Percentiles rank a stretch among this genome's conserved stretches.
Conservation (phyloP, 2,888 invertebrate species). For the Cantharis rufa region DNA sequence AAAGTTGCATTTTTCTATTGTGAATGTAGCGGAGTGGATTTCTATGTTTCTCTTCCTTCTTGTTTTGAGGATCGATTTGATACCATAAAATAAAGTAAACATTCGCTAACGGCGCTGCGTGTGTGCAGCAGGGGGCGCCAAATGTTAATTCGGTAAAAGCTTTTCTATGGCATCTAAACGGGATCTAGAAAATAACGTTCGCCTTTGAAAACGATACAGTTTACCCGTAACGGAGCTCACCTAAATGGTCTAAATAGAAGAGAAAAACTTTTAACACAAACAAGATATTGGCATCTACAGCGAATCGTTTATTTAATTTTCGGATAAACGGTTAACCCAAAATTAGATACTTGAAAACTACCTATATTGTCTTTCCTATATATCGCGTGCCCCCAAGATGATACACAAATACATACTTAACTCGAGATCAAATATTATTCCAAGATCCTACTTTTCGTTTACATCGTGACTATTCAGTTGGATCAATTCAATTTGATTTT, state of each 20-base stretch:
- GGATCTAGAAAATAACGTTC: conserved; percentile 46
- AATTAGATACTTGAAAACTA: neutral
- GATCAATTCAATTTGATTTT: conserved; percentile 32
- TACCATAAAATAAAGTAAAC: conserved; percentile 35
- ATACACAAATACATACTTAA: conserved; percentile 17
- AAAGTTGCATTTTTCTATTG: neutral
- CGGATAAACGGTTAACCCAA: neutral
- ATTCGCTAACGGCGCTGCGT: conserved; percentile 31
- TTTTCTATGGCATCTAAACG: conserved; percentile 52
- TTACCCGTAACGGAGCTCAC: conserved; percentile 37
- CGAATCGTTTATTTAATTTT: conserved; percentile 34
- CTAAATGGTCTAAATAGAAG: conserved; percentile 41
- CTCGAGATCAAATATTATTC: conserved; percentile 23
- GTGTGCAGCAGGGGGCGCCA: conserved; percentile 35
- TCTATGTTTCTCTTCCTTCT: conserved; percentile 27
- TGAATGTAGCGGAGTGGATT: conserved; percentile 20
- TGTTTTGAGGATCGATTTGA: conserved; percentile 35
- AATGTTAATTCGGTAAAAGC: conserved; percentile 56
- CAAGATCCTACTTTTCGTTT: conserved; percentile 18
- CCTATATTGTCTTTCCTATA: neutral
- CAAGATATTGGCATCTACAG: conserved; percentile 42
- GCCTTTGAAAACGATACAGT: conserved; percentile 45
- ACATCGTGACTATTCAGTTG: conserved; percentile 30
- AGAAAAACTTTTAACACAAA: conserved; percentile 48
- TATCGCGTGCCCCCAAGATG: neutral